Evolutionary conservation across 2,113 vertebrate genomes (phyloP).

Genomic region (Terrapene triunguis): DNA sequence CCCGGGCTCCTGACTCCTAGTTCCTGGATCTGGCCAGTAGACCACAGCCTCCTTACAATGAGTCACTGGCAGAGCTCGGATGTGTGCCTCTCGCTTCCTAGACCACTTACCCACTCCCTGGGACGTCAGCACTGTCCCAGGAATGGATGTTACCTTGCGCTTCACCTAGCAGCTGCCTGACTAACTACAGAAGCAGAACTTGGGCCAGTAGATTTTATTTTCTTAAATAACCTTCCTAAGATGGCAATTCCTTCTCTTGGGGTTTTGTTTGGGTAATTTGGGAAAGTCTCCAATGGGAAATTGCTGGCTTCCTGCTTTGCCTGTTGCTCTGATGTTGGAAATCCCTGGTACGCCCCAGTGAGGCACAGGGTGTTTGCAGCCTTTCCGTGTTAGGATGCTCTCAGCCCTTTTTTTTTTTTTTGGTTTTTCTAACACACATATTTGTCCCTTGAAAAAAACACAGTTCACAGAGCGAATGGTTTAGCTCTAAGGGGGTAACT

Average conservation of each 20-base stretch:
- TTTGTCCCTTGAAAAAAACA: not conserved
- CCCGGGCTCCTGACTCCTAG: fast-evolving
- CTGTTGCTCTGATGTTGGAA: not conserved
- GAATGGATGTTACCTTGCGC: not conserved
- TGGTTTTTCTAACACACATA: not conserved
- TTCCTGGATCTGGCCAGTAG: not conserved
- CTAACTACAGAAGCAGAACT: not conserved
- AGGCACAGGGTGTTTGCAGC: not conserved
- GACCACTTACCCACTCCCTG: not conserved
- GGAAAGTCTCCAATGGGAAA: not conserved
- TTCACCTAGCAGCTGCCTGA: not conserved
- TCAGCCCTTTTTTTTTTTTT: not conserved
- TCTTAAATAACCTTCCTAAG: not conserved
- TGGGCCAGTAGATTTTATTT: not conserved
- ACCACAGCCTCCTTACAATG: not conserved
- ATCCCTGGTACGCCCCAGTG: not conserved
- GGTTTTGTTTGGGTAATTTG: fast-evolving
- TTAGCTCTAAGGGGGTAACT: not conserved
- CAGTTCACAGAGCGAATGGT: fast-evolving
- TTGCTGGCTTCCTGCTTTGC: not conserved
- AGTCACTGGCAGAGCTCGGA: no score
- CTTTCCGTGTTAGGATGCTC: not conserved
- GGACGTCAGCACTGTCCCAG: not conserved
- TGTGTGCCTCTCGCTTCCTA: no score
- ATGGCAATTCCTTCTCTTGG: not conserved